A percentile compares a stretch with the other conserved stretches of the same genome.
Conservation (phyloP, 2,797 vertebrate species). For the Thaleichthys pacificus region DNA sequence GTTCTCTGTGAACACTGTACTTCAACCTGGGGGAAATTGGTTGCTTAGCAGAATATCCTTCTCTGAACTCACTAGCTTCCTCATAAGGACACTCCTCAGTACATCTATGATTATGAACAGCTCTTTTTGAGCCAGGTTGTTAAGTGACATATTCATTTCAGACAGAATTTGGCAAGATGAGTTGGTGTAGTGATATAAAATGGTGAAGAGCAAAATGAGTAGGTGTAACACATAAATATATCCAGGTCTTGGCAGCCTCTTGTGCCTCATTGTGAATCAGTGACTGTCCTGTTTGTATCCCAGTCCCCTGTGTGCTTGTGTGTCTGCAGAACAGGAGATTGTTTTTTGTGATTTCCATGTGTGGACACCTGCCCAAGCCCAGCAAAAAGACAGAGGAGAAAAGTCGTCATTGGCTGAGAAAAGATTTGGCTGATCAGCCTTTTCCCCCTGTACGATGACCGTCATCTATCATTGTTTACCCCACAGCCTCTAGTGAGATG, state of each 20-base stretch:
- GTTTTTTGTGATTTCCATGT: slow-evolving; percentile 32
- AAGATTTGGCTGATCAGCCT: slow-evolving; percentile 55
- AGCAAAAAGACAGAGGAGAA: slow-evolving; percentile 38
- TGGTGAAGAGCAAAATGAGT: neutral
- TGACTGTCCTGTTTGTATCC: slow-evolving; percentile 8
- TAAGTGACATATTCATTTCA: neutral
- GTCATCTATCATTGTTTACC: slow-evolving; percentile 65
- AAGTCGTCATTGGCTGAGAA: slow-evolving; percentile 41
- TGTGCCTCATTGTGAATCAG: slow-evolving; percentile 18
- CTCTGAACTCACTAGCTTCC: neutral
- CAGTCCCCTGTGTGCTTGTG: slow-evolving; percentile 16
- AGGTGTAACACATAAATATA: neutral
- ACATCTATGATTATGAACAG: neutral
- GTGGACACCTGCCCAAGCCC: slow-evolving; percentile 20
- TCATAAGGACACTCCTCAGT: neutral
- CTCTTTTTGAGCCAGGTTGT: neutral
- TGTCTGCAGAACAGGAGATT: slow-evolving; percentile 16
- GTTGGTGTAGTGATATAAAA: neutral
- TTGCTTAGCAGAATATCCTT: slow-evolving; percentile 24
- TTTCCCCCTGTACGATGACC: slow-evolving; percentile 41
- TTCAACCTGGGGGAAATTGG: slow-evolving; percentile 44
- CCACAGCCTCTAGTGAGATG: slow-evolving; percentile 44
- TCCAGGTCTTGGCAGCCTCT: neutral
- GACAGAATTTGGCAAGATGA: neutral
- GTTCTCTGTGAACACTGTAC: slow-evolving; percentile 40